phyloP scores from a whole-genome alignment of 2,797 vertebrate species.

The Champsocephalus esox region DNA sequence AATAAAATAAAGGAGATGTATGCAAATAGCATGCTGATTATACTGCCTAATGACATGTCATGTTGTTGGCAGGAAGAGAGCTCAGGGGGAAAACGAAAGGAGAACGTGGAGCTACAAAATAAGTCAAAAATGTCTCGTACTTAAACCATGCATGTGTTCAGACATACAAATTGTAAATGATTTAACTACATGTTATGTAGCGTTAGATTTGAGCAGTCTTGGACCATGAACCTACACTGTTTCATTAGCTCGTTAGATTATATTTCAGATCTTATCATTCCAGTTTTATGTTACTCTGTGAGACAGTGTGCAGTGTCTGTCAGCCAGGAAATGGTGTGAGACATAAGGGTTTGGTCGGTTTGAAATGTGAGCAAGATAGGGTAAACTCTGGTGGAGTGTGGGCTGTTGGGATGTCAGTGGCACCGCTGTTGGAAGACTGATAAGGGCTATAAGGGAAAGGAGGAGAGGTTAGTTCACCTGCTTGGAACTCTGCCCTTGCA shows the following conservation, averaged over 20 bases:
- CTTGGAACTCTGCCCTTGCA: slow-evolving; percentile 77
- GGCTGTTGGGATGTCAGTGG: slow-evolving; percentile 56
- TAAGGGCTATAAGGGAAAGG: slow-evolving; percentile 60
- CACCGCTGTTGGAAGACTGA: slow-evolving; percentile 50
- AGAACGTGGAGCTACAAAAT: slow-evolving; percentile 43
- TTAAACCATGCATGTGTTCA: slow-evolving; percentile 21
- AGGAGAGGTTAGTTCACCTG: slow-evolving; percentile 80
- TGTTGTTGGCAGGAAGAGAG: slow-evolving; percentile 70
- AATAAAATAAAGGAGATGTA: slow-evolving; percentile 89
- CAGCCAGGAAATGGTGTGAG: slow-evolving; percentile 61
- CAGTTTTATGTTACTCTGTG: slow-evolving; percentile 64
- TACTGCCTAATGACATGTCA: slow-evolving; percentile 83
- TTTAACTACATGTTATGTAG: slow-evolving; percentile 12
- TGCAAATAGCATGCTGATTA: slow-evolving; percentile 90
- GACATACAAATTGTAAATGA: slow-evolving; percentile 12
- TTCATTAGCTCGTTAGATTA: slow-evolving; percentile 68
- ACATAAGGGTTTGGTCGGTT: slow-evolving; percentile 39
- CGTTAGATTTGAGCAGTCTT: slow-evolving; percentile 37
- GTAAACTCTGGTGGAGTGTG: slow-evolving; percentile 50
- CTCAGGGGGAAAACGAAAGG: slow-evolving; percentile 36
- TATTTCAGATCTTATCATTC: slow-evolving; percentile 68
- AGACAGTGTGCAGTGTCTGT: slow-evolving; percentile 52
- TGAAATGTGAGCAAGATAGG: slow-evolving; percentile 59
- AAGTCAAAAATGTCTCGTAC: slow-evolving; percentile 41
- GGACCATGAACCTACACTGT: slow-evolving; percentile 39